phyloP scores from a whole-genome alignment of 2,888 invertebrate species.

The Trilocha varians region DNA sequence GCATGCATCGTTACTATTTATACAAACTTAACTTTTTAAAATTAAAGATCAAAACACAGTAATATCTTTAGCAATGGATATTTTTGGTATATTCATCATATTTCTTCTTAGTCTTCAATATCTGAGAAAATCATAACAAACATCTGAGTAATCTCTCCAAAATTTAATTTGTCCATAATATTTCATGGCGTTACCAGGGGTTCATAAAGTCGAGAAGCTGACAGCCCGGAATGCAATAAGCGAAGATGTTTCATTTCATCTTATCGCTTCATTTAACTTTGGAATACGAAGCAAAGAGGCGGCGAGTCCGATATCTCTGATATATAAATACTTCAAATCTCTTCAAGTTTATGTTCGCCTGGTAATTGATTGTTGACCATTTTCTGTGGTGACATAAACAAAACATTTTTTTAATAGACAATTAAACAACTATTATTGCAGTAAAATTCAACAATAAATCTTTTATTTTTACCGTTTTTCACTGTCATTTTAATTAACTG shows the following conservation, averaged over 20 bases:
- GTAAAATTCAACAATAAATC: no score
- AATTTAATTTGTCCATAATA: neutral
- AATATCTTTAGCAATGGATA: no score
- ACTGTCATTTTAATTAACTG: no score
- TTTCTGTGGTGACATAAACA: neutral
- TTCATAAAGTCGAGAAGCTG: slow-evolving; percentile 2
- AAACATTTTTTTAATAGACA: neutral
- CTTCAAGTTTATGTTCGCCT: neutral
- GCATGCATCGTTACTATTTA: no score
- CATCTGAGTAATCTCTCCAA: neutral
- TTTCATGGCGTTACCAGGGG: neutral
- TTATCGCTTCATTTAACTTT: neutral
- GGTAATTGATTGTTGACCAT: neutral
- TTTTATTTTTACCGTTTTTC: no score
- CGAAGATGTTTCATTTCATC: slow-evolving; percentile 1
- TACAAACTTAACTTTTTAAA: no score
- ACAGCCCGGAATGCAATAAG: slow-evolving; percentile 5
- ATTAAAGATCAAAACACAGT: no score
- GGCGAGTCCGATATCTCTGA: neutral
- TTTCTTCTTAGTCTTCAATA: no score
- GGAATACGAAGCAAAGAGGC: neutral
- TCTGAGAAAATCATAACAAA: no score
- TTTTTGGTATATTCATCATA: no score
- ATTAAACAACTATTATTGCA: no score
- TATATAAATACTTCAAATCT: neutral